A percentile compares a stretch with the other conserved stretches of the same genome.
phyloP scores from a whole-genome alignment of 1,140 invertebrate genomes.

The Apis cerana region DNA sequence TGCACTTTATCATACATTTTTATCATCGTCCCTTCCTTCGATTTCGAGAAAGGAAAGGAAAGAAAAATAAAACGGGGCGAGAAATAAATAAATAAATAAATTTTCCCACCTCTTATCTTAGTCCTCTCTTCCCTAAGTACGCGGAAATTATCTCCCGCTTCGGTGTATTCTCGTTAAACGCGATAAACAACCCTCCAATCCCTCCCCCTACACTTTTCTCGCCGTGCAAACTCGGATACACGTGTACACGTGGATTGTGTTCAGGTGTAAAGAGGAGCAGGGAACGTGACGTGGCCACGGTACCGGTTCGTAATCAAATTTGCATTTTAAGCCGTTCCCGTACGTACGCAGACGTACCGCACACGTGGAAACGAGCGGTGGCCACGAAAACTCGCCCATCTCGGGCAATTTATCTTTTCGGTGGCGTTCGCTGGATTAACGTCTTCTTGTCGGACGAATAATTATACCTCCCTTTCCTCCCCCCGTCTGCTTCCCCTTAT shows the following conservation, averaged over 20 bases:
- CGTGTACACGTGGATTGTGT: background rate
- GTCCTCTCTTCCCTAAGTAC: no score
- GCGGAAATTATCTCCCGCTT: no score
- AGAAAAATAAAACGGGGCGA: no score
- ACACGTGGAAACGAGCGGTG: constrained; percentile 5
- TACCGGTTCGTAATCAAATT: constrained; percentile 28
- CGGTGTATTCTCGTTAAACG: background rate
- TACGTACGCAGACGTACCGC: background rate
- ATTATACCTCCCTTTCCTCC: background rate
- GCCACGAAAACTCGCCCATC: constrained; percentile 7
- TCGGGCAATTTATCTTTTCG: constrained; percentile 31
- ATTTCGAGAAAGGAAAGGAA: no score
- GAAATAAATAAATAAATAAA: no score
- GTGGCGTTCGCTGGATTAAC: constrained; percentile 29
- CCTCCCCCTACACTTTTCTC: background rate
- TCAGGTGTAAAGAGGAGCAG: background rate
- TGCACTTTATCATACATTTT: no score
- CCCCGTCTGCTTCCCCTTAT: background rate
- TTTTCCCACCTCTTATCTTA: no score
- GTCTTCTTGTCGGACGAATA: constrained; percentile 12
- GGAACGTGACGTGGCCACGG: background rate
- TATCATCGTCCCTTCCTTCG: no score
- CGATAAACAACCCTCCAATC: constrained; percentile 10
- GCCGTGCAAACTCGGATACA: background rate
- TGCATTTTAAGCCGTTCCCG: constrained; percentile 29